These are phyloP conservation scores for Onychostoma macrolepis DNA, from an alignment of 2,113 vertebrate genomes.

Conservation along the genomic window DNA sequence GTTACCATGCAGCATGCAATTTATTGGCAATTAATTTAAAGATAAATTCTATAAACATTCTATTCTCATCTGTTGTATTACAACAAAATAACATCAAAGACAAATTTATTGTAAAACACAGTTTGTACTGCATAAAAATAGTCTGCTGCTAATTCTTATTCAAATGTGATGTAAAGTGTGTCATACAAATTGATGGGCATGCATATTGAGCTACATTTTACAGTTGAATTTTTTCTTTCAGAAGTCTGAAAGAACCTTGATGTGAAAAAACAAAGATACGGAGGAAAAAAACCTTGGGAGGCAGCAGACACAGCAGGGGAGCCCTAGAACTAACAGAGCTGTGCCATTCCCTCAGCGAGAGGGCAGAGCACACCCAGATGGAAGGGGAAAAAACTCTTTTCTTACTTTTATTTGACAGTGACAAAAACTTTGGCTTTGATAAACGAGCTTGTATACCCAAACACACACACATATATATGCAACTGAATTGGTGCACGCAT, in stretches of 20 bases:
- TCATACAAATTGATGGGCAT: conserved; percentile 21
- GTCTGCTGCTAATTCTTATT: background rate
- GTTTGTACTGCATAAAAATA: background rate
- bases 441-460: background rate
- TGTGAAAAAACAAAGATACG: conserved; percentile 33
- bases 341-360: background rate
- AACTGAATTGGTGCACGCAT: background rate
- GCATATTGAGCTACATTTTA: conserved; percentile 6
- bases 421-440: conserved; percentile 37
- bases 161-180: background rate
- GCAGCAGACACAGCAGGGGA: conserved; percentile 27
- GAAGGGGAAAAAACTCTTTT: background rate
- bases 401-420: conserved; percentile 26
- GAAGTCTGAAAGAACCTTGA: conserved; percentile 12
- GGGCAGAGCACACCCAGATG: conserved; percentile 12
- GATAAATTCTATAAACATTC: background rate
- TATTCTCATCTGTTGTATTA: background rate
- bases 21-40: background rate
- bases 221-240: background rate
- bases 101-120: background rate
- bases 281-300: background rate
- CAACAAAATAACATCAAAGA: conserved; percentile 1
- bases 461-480: background rate
- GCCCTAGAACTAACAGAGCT: conserved; percentile 15
- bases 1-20: background rate